These are phyloP conservation scores for Ganaspis brasiliensis DNA, from an alignment of 2,888 invertebrate species.

Conservation along the genomic window DNA sequence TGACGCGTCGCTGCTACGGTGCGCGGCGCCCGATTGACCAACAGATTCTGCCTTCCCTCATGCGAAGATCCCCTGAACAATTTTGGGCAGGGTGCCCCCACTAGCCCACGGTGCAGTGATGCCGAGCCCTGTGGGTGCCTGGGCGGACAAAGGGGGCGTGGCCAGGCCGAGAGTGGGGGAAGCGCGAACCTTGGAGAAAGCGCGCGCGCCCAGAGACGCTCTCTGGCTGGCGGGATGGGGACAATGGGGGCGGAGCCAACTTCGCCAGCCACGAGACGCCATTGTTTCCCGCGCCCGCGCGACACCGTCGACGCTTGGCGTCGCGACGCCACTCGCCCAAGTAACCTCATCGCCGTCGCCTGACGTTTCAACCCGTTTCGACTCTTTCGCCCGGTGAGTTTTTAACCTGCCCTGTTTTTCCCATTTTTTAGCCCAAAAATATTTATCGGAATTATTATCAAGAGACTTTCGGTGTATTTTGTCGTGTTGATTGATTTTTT, in stretches of 20 bases:
- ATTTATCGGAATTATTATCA: too few relatives aligned
- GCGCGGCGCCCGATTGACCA: constrained; percentile 80
- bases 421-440: too few relatives aligned
- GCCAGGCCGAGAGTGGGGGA: constrained; percentile 64
- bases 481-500: too few relatives aligned
- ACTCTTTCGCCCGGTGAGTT: constrained; percentile 20
- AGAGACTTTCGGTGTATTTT: too few relatives aligned
- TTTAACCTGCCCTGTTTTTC: too few relatives aligned
- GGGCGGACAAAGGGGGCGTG: constrained; percentile 62
- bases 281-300: constrained; percentile 71
- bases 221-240: constrained; percentile 73
- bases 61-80: constrained; percentile 73
- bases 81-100: constrained; percentile 69
- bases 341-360: constrained; percentile 70
- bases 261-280: constrained; percentile 67
- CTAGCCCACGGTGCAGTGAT: constrained; percentile 59
- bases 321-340: constrained; percentile 72
- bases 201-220: constrained; percentile 70
- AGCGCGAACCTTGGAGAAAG: constrained; percentile 70
- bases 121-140: constrained; percentile 48
- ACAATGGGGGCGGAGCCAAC: constrained; percentile 72
- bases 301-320: constrained; percentile 71
- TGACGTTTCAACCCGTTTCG: constrained; percentile 48
- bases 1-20: constrained; percentile 79
- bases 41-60: constrained; percentile 78